Percentiles rank a stretch among this genome's conserved stretches.
phyloP scores from a whole-genome alignment of 2,888 invertebrate species.

The Synergus laeviventris region DNA sequence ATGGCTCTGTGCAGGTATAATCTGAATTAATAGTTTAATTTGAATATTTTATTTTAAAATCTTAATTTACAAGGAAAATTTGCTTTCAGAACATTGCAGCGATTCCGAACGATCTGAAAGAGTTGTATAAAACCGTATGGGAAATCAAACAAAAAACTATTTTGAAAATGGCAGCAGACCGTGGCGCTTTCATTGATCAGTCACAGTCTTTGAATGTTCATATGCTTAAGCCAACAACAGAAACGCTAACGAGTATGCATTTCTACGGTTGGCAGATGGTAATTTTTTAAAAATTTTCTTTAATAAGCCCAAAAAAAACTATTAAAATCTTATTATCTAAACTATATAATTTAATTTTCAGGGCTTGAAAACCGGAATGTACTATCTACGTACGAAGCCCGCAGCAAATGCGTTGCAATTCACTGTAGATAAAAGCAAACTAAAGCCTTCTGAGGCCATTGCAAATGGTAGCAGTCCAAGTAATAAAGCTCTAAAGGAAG shows the following conservation, averaged over 20 bases:
- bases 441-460: constrained; percentile 67
- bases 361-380: constrained; percentile 99
- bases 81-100: constrained; percentile 82
- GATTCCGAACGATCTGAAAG: constrained; percentile 91
- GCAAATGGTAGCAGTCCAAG: constrained; percentile 36
- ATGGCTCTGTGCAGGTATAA: constrained; percentile 90
- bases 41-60: background rate
- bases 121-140: constrained; percentile 97
- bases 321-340: no score
- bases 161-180: constrained; percentile 97
- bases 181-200: constrained; percentile 99
- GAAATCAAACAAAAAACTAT: constrained; percentile 95
- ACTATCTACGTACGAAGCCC: constrained; percentile 96
- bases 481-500: constrained; percentile 21
- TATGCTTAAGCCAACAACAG: constrained; percentile 95
- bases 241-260: constrained; percentile 97
- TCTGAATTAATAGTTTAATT: constrained; percentile 9
- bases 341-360: constrained; percentile 61
- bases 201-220: constrained; percentile 99
- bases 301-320: background rate
- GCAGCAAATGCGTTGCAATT: constrained; percentile 98
- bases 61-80: constrained; percentile 39
- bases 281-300: constrained; percentile 49
- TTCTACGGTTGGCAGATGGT: constrained; percentile 97
- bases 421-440: constrained; percentile 92